Percentiles rank a stretch among this genome's conserved stretches.
Conservation (phyloP, 2,888 invertebrate species). For the Hecatera dysodea region DNA sequence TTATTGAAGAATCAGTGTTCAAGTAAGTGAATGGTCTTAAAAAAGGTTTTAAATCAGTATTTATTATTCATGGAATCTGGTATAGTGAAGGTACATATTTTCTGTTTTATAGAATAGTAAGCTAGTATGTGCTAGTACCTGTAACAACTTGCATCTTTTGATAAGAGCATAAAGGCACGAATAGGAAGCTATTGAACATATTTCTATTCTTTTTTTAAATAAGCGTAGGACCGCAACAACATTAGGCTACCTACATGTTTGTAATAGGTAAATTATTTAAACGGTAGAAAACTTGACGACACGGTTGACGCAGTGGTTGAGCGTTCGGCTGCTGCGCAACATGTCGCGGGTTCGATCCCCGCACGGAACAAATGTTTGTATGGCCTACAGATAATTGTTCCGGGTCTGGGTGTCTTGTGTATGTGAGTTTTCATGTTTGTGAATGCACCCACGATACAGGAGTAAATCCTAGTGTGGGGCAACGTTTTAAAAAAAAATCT, state of each 20-base stretch:
- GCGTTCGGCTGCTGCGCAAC: too few species aligned
- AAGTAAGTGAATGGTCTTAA: slow-evolving; percentile 56
- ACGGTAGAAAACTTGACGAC: too few species aligned
- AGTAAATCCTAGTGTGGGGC: too few species aligned
- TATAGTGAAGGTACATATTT: background rate
- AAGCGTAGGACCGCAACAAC: background rate
- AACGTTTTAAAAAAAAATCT: too few species aligned
- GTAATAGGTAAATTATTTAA: too few species aligned
- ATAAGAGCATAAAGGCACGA: background rate
- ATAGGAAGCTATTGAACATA: background rate
- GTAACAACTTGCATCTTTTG: background rate
- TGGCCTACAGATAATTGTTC: too few species aligned
- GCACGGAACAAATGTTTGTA: too few species aligned
- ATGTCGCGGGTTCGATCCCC: too few species aligned
- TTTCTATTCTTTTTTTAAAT: background rate
- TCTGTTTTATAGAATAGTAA: background rate
- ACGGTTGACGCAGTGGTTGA: too few species aligned
- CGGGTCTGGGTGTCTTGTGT: too few species aligned
- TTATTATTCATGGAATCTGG: background rate
- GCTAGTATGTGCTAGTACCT: background rate
- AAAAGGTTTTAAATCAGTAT: background rate
- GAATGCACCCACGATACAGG: too few species aligned
- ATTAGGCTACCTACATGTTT: background rate
- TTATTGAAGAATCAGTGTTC: slow-evolving; percentile 47
- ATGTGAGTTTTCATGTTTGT: too few species aligned